These are phyloP conservation scores for Meandrusa payeni DNA, from an alignment of 2,888 invertebrate genomes.

Conservation along the genomic window DNA sequence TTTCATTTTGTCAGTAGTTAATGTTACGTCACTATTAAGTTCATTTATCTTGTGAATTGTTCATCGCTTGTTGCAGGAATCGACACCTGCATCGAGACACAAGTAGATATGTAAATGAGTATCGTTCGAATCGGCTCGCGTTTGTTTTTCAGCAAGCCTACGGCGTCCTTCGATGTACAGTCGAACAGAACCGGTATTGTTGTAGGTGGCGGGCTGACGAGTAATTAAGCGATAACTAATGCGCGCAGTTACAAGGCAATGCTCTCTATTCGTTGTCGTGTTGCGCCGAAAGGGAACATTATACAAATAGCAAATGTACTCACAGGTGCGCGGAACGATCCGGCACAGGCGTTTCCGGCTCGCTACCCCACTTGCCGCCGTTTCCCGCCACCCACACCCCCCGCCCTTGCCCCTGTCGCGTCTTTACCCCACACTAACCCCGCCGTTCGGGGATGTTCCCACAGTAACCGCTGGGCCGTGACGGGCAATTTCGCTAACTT, in stretches of 20 bases:
- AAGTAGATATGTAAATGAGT: slow-evolving; percentile 21
- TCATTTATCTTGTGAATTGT: slow-evolving; percentile 45
- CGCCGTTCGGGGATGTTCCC: slow-evolving; percentile 54
- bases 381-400: slow-evolving; percentile 40
- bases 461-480: slow-evolving; percentile 62
- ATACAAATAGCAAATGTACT: slow-evolving; percentile 66
- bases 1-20: slow-evolving; percentile 68
- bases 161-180: slow-evolving; percentile 25
- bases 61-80: slow-evolving; percentile 47
- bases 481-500: slow-evolving; percentile 67
- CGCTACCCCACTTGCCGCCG: slow-evolving; percentile 60
- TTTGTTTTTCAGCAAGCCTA: slow-evolving; percentile 14
- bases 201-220: slow-evolving; percentile 28
- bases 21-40: slow-evolving; percentile 62
- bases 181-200: slow-evolving; percentile 28
- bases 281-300: slow-evolving; percentile 38
- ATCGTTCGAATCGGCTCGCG: slow-evolving; percentile 1
- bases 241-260: slow-evolving; percentile 41
- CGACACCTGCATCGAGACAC: slow-evolving; percentile 45
- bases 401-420: slow-evolving; percentile 36
- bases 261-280: slow-evolving; percentile 35
- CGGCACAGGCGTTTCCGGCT: slow-evolving; percentile 70
- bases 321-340: slow-evolving; percentile 72
- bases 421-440: slow-evolving; percentile 37
- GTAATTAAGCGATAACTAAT: slow-evolving; percentile 38